Evolutionary conservation across 2,888 invertebrate species (phyloP).

Genomic region (Sturmia bella): DNA sequence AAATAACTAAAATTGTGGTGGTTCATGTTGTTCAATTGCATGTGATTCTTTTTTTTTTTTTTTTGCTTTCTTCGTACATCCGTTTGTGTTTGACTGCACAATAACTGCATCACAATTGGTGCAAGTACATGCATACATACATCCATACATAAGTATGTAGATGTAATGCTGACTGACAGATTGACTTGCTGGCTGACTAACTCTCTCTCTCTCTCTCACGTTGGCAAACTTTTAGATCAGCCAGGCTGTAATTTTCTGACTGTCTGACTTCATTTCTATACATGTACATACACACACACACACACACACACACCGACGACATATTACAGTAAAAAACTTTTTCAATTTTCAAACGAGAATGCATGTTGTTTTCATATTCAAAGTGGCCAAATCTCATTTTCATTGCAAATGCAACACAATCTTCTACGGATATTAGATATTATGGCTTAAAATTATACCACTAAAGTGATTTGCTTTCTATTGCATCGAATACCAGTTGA

Average conservation of each 20-base stretch:
- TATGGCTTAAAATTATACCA: constrained; percentile 52
- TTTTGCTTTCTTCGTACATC: constrained; percentile 47
- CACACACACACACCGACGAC: too few relatives aligned
- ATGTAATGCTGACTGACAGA: constrained; percentile 43
- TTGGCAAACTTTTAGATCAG: constrained; percentile 8
- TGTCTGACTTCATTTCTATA: constrained; percentile 43
- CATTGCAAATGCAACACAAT: constrained; percentile 59
- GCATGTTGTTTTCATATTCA: neutral
- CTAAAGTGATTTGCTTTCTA: constrained; percentile 52
- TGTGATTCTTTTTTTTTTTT: constrained; percentile 11
- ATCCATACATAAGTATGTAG: too few relatives aligned
- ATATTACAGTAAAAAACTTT: too few relatives aligned
- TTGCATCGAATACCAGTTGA: constrained; percentile 49
- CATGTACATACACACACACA: neutral
- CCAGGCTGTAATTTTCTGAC: neutral
- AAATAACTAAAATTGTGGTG: constrained; percentile 38
- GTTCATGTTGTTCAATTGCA: constrained; percentile 52
- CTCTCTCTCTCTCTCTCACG: constrained; percentile 15
- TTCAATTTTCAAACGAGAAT: neutral
- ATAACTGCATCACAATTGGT: constrained; percentile 46
- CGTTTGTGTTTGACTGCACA: constrained; percentile 53
- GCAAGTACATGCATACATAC: constrained; percentile 16
- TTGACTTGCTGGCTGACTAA: constrained; percentile 22
- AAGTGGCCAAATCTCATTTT: constrained; percentile 35
- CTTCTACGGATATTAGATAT: constrained; percentile 68